Evolutionary conservation across 2,888 invertebrate species (phyloP), one percentile per base, ranked within the genome.

Genomic region (Apomyelois bistriatella): DNA sequence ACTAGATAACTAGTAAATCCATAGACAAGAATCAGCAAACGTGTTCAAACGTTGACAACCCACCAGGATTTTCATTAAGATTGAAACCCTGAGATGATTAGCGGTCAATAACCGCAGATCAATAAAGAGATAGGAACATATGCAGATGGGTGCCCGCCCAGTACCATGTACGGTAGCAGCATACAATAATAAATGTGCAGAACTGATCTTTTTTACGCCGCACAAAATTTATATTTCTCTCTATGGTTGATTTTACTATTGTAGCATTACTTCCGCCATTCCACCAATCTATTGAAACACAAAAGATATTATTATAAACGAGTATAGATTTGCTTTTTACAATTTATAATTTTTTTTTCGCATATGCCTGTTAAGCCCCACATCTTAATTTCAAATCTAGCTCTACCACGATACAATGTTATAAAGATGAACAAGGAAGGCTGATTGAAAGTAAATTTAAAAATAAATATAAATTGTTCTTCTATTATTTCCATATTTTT

Each of bases 1-100:
- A 17, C 40, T 46, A 8, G 12, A 12, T 36, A 50, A 28, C 35
- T 38, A 51, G 42, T 40, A 51, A 52, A 52, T 52, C 28, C 13
- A 28, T 9, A 22, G 42, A 43, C 43, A 32, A 38, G n/a, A 35
- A 52, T 52, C 50, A 48, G 52, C 28, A 55, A 56, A 56, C 32
- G 16, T 6, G 51, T 46, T 35, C 43, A 49, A 55, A 54, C 37
- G 69, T 74, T 73, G 57, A 35, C 53, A 50, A 60, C 62, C 56
- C 64, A 48, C 49, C 59, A 56, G 75, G 74, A 78, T 79, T 77
- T 76, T 79, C 74, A 79, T 80, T 80, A 76, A 76, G 76, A 79
- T 79, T 68, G 70, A 73, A 75, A 72, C 65, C 54, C 64, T 54
- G 53, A 66, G 69, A 68, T 71, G 70, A 75, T 77, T 66, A 64